Conservation (phyloP, 2,888 invertebrate species). For the Diplolepis rosae region DNA sequence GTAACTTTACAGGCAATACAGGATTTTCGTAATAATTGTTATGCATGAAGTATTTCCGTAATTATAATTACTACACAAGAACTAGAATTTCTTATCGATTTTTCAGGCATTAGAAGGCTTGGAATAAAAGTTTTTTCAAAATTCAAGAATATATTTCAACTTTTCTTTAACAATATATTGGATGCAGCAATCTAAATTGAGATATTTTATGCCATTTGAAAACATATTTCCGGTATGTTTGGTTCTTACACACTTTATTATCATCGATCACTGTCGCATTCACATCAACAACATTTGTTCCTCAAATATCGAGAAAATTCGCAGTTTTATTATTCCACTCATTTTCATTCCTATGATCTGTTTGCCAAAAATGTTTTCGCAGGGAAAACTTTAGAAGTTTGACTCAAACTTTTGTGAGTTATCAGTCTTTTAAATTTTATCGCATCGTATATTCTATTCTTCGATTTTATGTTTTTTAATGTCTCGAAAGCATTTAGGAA, state of each 20-base stretch:
- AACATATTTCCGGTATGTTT: background rate
- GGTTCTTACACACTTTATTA: background rate
- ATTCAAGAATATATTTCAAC: background rate
- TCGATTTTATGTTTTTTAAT: background rate
- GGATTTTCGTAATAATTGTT: background rate
- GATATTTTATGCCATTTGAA: background rate
- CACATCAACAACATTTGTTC: background rate
- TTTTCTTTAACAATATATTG: background rate
- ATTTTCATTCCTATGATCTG: background rate
- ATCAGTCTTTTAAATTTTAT: background rate
- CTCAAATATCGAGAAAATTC: background rate
- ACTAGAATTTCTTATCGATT: background rate
- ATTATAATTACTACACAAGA: too few relatives aligned
- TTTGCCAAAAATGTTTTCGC: background rate
- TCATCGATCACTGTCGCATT: background rate
- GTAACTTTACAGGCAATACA: background rate
- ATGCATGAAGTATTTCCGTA: too few relatives aligned
- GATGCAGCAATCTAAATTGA: background rate
- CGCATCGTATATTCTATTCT: background rate
- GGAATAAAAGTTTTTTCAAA: too few relatives aligned
- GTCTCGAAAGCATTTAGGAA: background rate
- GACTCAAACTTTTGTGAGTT: background rate
- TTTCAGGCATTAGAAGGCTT: too few relatives aligned
- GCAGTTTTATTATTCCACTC: background rate
- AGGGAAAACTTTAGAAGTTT: background rate